Conservation (phyloP, 2,888 invertebrate species). For the Notodonta dromedarius region DNA sequence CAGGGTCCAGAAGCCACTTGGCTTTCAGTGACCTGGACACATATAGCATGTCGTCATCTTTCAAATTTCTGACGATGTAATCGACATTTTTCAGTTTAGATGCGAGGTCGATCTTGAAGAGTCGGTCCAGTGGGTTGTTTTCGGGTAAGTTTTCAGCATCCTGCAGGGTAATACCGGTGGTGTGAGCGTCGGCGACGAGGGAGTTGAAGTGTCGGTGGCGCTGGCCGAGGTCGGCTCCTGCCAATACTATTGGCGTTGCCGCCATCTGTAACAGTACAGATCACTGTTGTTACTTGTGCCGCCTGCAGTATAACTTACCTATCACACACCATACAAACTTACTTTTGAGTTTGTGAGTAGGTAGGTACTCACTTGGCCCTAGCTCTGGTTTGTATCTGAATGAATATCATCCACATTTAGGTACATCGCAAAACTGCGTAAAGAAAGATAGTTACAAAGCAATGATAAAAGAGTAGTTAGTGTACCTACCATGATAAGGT, state of each 20-base stretch:
- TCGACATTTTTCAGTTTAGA: conserved; percentile 24
- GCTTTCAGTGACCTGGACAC: conserved; percentile 36
- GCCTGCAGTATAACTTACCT: no score
- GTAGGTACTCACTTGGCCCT: no score
- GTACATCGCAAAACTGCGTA: no score
- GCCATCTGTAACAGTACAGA: conserved; percentile 9
- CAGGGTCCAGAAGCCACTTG: conserved; percentile 30
- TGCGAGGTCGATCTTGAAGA: conserved; percentile 38
- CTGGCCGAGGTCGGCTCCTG: conserved; percentile 35
- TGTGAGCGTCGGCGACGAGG: conserved; percentile 21
- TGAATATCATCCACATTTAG: no score
- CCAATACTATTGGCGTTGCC: conserved; percentile 17
- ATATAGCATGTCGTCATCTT: conserved; percentile 35
- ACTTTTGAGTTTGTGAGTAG: no score
- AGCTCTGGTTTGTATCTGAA: no score
- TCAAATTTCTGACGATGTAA: conserved; percentile 25
- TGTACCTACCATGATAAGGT: no score
- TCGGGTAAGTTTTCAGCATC: conserved; percentile 16
- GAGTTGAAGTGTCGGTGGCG: conserved; percentile 40
- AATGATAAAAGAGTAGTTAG: no score
- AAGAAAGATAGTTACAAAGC: no score
- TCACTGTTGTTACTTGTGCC: not conserved
- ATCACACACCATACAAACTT: no score
- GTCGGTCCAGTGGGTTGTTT: conserved; percentile 25
- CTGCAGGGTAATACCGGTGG: conserved; percentile 13